A percentile compares a stretch with the other conserved stretches of the same genome.
These are phyloP conservation scores for Agrypnus murinus DNA, from an alignment of 2,888 invertebrate genomes.

Conservation along the genomic window DNA sequence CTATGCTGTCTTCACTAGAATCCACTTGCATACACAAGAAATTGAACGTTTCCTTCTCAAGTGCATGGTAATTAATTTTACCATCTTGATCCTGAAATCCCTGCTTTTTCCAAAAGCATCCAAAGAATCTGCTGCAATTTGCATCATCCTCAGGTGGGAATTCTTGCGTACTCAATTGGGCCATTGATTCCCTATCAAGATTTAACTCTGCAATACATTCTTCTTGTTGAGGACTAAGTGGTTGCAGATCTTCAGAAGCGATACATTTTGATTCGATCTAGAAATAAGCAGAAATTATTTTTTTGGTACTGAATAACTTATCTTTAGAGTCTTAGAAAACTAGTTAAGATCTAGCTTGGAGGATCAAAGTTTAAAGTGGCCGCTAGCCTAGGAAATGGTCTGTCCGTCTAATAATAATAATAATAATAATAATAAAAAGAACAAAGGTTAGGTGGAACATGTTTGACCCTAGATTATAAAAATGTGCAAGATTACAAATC, in stretches of 20 bases:
- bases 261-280: no score
- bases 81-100: conserved; percentile 2
- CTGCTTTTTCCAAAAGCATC: conserved; percentile 6
- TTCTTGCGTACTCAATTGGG: background rate
- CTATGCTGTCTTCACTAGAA: no score
- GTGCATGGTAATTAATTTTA: background rate
- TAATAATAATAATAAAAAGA: no score
- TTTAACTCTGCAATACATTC: background rate
- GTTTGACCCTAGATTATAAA: conserved; percentile 8
- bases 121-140: background rate
- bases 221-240: no score
- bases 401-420: background rate
- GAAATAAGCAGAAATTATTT: no score
- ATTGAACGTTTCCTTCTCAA: background rate
- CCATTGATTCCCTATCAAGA: background rate
- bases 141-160: background rate
- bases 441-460: background rate
- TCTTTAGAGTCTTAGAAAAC: no score
- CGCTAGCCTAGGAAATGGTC: background rate
- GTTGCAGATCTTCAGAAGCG: no score
- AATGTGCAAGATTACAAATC: no score
- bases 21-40: no score
- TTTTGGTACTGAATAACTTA: no score
- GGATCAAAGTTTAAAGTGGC: background rate
- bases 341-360: no score